These are phyloP conservation scores for Burhinus bistriatus DNA, from an alignment of 2,113 vertebrate genomes.

Conservation along the genomic window DNA sequence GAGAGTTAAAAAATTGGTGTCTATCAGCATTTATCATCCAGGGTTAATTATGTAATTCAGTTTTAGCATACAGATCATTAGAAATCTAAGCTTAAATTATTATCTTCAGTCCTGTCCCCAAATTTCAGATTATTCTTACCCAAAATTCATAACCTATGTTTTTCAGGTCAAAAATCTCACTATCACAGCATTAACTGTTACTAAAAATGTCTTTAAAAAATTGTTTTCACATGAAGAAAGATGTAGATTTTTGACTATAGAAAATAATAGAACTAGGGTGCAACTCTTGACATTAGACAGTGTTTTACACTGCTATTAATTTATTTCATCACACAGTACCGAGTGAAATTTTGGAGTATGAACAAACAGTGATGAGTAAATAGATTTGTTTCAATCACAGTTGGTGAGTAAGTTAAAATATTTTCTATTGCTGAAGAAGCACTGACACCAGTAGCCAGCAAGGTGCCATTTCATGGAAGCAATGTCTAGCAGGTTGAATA, in stretches of 20 bases:
- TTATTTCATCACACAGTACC: background rate
- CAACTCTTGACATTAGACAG: background rate
- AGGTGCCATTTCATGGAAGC: background rate
- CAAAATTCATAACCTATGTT: background rate
- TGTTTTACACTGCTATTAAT: background rate
- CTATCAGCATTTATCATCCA: background rate
- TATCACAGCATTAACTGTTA: background rate
- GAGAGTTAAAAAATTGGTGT: background rate
- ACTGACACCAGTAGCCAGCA: background rate
- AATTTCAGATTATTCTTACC: background rate
- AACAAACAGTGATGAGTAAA: background rate
- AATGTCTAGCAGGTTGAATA: background rate
- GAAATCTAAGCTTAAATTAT: background rate
- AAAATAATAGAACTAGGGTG: background rate
- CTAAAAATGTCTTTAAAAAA: background rate
- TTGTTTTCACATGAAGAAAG: background rate
- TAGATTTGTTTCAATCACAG: background rate
- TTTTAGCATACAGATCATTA: constrained; percentile 10
- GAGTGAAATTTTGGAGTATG: background rate
- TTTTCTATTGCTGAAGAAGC: background rate
- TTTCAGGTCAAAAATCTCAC: background rate
- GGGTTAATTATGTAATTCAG: background rate
- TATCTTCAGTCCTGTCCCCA: background rate
- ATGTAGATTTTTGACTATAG: background rate
- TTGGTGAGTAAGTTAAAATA: background rate